phyloP scores from a whole-genome alignment of 53 echinoderm and acorn worm genomes.

The Patiria pectinifera region DNA sequence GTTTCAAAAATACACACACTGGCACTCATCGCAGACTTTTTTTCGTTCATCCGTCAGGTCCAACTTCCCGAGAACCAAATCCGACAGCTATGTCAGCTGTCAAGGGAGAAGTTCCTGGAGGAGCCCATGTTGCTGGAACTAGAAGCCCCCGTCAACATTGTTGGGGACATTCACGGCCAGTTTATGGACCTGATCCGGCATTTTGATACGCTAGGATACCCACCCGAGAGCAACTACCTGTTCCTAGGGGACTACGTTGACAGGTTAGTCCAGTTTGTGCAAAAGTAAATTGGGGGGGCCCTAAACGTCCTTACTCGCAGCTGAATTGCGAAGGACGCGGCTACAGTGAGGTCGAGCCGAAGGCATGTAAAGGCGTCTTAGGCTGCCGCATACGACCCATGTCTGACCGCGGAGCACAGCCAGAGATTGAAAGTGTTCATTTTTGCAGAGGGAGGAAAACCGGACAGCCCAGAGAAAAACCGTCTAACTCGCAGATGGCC shows the following conservation, averaged over 20 bases:
- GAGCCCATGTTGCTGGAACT: constrained; percentile 97
- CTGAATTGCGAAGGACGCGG: too few species aligned
- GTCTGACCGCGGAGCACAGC: too few species aligned
- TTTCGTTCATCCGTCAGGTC: constrained; percentile 62
- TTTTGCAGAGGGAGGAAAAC: too few species aligned
- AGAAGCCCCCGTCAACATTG: constrained; percentile 94
- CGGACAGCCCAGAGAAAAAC: too few species aligned
- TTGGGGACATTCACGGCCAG: constrained; percentile 98
- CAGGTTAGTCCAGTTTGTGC: constrained; percentile 70
- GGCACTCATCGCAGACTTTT: background rate
- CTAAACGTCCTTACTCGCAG: too few species aligned
- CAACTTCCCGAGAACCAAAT: constrained; percentile 98
- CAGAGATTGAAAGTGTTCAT: too few species aligned
- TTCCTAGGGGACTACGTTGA: constrained; percentile 98
- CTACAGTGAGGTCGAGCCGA: too few species aligned
- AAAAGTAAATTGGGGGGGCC: too few species aligned
- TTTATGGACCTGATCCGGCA: constrained; percentile 90
- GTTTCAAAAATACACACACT: too few species aligned
- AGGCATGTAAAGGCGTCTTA: too few species aligned
- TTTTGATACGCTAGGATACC: constrained; percentile 91
- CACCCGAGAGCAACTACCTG: constrained; percentile 94
- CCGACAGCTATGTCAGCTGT: constrained; percentile 95
- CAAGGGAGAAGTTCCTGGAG: constrained; percentile 88
- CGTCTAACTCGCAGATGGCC: too few species aligned
- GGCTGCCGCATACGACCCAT: too few species aligned